Evolutionary conservation across 2,888 invertebrate species (phyloP), one percentile per base, ranked within the genome.

Genomic region (Leucoptera coffeella): DNA sequence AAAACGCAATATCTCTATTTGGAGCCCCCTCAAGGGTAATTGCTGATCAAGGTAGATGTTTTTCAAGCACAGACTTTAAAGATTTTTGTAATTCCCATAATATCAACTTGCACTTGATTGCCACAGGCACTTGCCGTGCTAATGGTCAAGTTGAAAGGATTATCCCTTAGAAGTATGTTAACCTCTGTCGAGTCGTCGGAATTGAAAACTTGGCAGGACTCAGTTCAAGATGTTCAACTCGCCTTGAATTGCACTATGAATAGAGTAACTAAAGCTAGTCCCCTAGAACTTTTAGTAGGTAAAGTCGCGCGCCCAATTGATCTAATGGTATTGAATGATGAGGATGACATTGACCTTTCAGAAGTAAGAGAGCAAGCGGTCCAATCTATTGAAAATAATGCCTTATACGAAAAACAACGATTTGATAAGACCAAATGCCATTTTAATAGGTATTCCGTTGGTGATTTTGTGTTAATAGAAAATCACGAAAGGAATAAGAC

Each of bases 91-190:
- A 25, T 3, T 17, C 27, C 3, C 34, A 38, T 9, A 25, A 26
- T 20, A 32, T 38, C 3, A 11, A 38, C 4, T 30, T 43, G 3
- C 39, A 42, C 30, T 17, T 41, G 2, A 42, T 42, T 13, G 38
- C 42, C 4, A 37, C 38, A 9, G 42, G 42, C 4, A 14, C 32
- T 5, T 24, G 28, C 12, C 34, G 45, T 4, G 42, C 40, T 7
- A 45, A 45, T 26, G 41, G 38, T 7, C 40, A 42, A 22, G 41
- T 40, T 2, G 40, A 44, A 20, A 33, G 42, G 1, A 29, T 38
- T 1, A 40, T 42, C 25, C 3, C 15, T 25, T 10, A 22, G 12
- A 9, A 15, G 25, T 5, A 3, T 26, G 26, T 20, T 26, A 3
- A 26, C 26, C 8, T 7, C 11, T 3, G 12, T 26, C 8, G 26